Evolutionary conservation across 2,113 vertebrate species (phyloP), one percentile per base, ranked within the genome.

Genomic region (Sphaerodactylus townsendi): DNA sequence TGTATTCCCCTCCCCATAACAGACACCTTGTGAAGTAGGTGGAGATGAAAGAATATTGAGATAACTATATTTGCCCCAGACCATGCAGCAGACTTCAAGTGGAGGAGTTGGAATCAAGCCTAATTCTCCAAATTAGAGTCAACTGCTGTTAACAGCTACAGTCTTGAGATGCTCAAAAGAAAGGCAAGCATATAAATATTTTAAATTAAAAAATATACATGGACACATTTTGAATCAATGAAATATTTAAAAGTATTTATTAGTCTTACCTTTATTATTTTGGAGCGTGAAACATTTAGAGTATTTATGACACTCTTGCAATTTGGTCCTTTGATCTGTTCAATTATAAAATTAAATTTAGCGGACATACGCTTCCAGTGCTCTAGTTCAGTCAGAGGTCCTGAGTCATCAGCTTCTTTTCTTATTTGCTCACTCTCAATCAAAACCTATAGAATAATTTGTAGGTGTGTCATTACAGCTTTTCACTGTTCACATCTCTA

Each of bases 311-410:
- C 96, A 50, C 95, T 90, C 88, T 92, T 96, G 89, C 96, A 97
- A 78, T 93, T 88, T 79, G 91, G 62, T 80, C 96, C 95, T 93
- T 97, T 97, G 78, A 97, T 96, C 85, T 98, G 97, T 35, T 95
- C 95, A 1, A 97, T 96, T 86, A 98, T 96, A 62, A 95, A 97
- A 92, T 93, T 97, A 90, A 97, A 95, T 86, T 95, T 96, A 83
- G 96, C 94, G 76, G 95, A 97, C 85, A 90, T 96, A 28, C 89
- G 95, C 86, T 97, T 97, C 97, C 97, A 98, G 71, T 98, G 91
- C 62, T 97, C 92, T 50, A 98, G 30, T 92, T 98, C 97, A 30
- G 94, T 95, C 70, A 97, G 91, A 1, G 97, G 97, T 35, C 97
- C 97, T 15, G 95, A 96, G 77, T 96, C 89, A 85, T 96, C 95